Evolutionary conservation across 1,140 invertebrate species (phyloP).

Genomic region (Pristionchus pacificus): DNA sequence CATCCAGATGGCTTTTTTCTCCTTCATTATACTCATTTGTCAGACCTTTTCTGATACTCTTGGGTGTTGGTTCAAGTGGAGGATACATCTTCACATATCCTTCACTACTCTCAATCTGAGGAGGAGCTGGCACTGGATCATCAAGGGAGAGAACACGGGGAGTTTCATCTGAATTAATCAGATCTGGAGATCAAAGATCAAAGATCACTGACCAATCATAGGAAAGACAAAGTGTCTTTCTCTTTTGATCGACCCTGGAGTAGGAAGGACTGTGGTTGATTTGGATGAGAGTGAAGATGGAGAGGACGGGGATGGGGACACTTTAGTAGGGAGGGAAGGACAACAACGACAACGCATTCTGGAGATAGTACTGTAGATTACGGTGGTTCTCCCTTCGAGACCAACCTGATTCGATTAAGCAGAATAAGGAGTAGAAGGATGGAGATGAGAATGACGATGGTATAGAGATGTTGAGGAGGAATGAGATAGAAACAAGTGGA

Average conservation of each 20-base stretch:
- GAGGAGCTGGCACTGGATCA: neutral
- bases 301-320: neutral
- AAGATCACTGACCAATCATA: neutral
- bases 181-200: neutral
- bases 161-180: neutral
- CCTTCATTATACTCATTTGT: too few species aligned
- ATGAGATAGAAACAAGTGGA: neutral
- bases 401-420: neutral
- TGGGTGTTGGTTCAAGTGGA: too few species aligned
- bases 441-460: neutral
- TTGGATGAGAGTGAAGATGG: too few species aligned
- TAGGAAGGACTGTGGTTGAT: too few species aligned
- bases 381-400: neutral
- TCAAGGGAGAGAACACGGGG: neutral
- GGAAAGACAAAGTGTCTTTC: neutral
- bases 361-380: neutral
- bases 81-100: neutral
- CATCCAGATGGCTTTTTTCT: too few species aligned
- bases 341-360: neutral
- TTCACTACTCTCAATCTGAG: neutral
- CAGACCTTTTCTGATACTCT: too few species aligned
- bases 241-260: neutral
- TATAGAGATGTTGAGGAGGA: neutral
- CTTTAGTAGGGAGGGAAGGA: neutral
- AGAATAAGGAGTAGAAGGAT: neutral